Base-by-base conservation (phyloP, 1,140 invertebrate species). In the Aricia agestis region DNA sequence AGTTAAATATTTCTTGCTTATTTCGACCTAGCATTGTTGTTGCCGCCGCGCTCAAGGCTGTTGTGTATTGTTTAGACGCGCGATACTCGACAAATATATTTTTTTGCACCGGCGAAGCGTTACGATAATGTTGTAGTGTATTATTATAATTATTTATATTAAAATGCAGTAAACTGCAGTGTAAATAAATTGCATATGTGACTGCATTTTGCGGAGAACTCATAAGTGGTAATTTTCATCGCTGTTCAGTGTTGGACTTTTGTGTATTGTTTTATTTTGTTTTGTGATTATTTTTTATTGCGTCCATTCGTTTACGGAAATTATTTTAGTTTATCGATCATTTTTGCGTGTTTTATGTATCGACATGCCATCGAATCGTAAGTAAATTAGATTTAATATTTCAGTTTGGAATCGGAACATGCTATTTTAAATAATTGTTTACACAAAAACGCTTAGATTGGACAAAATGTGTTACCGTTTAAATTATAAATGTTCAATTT, bases 1-100 rank as follows among this genome's bases (percentile, higher is more conserved):
- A 90, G 92, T 92, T 92, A 92, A 92, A 92, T 92, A 92, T 92
- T 92, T 90, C 90, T 92, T 92, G 92, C 92, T 92, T 92, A 92
- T 92, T 92, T 91, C 92, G 88, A 85, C 85, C 82, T 85, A 92
- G 92, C 92, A 92, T 92, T 92, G 90, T 92, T 92, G 92, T 91
- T 87, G 76, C 82, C 85, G 89, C 84, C 79, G 87, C 89, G 85
- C 78, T 81, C 84, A 80, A 82, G 86, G 76, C 85, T 91, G 89
- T 91, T 89, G 87, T 90, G 85, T 89, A 87, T 89, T 90, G 87
- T 90, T 91, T 91, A 86, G 84, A 83, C 74, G 83, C 83, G 85
- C 81, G 80, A 73, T 77, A 77, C 76, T 71, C 73, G 79, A 81
- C 83, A 89, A 89, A 87, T 86, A 87, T 81, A 78, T 72, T 76